These are phyloP conservation scores for Norana najaformis DNA, from an alignment of 2,888 invertebrate genomes.

Conservation along the genomic window DNA sequence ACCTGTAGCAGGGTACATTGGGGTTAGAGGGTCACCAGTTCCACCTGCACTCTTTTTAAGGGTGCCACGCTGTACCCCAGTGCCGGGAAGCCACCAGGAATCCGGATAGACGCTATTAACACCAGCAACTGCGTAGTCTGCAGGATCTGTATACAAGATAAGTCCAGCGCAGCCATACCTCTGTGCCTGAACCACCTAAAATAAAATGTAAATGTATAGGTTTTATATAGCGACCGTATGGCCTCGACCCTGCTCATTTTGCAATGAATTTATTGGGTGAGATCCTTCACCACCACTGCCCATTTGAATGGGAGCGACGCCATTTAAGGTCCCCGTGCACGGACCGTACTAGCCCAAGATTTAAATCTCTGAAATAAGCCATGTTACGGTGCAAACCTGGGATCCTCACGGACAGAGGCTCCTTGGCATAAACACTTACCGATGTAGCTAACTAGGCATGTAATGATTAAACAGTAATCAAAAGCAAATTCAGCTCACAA, in stretches of 20 bases:
- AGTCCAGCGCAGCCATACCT: slow-evolving; percentile 61
- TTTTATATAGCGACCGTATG: not conserved
- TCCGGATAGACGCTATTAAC: slow-evolving; percentile 60
- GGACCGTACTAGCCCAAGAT: too few species aligned
- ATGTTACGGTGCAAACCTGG: too few species aligned
- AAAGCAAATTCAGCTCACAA: not conserved
- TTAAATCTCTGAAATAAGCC: too few species aligned
- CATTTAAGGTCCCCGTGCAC: too few species aligned
- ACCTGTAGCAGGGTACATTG: slow-evolving; percentile 65
- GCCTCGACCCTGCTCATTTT: too few species aligned
- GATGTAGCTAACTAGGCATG: too few species aligned
- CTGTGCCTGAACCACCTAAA: slow-evolving; percentile 57
- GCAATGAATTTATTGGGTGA: too few species aligned
- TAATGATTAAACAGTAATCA: not conserved
- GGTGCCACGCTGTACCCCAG: slow-evolving; percentile 65
- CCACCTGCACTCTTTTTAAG: slow-evolving; percentile 48
- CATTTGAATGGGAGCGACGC: too few species aligned
- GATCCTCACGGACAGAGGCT: too few species aligned
- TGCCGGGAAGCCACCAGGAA: slow-evolving; percentile 64
- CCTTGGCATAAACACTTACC: too few species aligned
- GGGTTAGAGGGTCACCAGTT: slow-evolving; percentile 66
- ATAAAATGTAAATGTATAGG: not conserved
- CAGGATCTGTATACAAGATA: slow-evolving; percentile 63
- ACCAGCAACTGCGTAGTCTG: slow-evolving; percentile 56
- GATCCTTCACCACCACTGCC: too few species aligned